A percentile compares a stretch with the other conserved stretches of the same genome.
Conservation (phyloP, 2,888 invertebrate species). For the Habroteleia sp. region DNA sequence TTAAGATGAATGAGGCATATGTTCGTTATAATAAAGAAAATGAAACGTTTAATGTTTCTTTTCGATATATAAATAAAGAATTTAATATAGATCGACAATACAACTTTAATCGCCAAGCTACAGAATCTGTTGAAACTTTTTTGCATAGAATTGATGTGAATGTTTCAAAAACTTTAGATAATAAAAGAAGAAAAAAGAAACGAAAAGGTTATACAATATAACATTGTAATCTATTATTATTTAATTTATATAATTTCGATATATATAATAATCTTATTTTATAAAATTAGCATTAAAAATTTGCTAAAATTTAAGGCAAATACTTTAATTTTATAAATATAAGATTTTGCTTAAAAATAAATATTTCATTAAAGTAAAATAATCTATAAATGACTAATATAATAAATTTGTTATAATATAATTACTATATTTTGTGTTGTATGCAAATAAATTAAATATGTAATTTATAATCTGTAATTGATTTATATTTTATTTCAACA, state of each 20-base stretch:
- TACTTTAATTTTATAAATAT: too few relatives aligned
- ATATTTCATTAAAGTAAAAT: too few relatives aligned
- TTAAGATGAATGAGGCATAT: constrained; percentile 84
- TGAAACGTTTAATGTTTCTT: constrained; percentile 83
- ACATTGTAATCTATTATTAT: not conserved
- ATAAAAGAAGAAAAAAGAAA: constrained; percentile 78
- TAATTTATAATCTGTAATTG: too few relatives aligned
- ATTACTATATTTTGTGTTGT: too few relatives aligned
- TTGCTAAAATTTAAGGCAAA: too few relatives aligned
- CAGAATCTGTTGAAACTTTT: constrained; percentile 85
- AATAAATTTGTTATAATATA: too few relatives aligned
- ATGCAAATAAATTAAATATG: too few relatives aligned
- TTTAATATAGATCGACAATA: constrained; percentile 85
- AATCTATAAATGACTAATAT: too few relatives aligned
- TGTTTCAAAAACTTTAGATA: constrained; percentile 84
- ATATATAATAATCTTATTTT: constrained; percentile 39
- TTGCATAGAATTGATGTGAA: constrained; percentile 85
- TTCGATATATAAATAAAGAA: constrained; percentile 82
- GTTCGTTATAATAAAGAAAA: constrained; percentile 82
- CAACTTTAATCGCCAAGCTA: constrained; percentile 86
- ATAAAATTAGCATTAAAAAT: too few relatives aligned
- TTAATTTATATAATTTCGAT: not conserved
- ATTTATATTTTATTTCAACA: constrained; percentile 37
- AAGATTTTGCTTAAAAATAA: too few relatives aligned
- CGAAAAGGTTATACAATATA: constrained; percentile 5